Conservation (phyloP, 2,888 invertebrate species). For the Shargacucullia verbasci region DNA sequence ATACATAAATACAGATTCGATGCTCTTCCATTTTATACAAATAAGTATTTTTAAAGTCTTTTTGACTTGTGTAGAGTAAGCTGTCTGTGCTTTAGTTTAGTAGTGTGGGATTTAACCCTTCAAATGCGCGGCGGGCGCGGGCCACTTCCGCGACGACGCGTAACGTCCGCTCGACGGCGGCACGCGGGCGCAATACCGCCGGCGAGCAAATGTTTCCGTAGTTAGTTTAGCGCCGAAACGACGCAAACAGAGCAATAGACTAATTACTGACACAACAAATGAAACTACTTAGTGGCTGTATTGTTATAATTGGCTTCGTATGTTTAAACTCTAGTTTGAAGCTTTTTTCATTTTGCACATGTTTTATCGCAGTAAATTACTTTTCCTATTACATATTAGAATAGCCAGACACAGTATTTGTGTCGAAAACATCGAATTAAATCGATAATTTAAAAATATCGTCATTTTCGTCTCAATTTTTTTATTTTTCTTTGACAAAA, state of each 20-base stretch:
- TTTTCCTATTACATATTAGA: too few relatives aligned
- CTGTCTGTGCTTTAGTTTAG: slow-evolving; percentile 1
- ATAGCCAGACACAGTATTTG: too few relatives aligned
- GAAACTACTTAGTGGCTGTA: slow-evolving; percentile 16
- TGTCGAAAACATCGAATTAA: too few relatives aligned
- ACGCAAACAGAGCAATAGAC: slow-evolving; percentile 29
- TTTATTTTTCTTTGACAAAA: slow-evolving; percentile 28
- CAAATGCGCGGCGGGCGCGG: slow-evolving; percentile 1
- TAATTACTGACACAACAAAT: slow-evolving; percentile 41
- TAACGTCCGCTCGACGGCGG: slow-evolving; percentile 23
- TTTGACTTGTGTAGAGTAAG: neutral
- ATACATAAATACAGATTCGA: too few relatives aligned
- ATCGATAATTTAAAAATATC: too few relatives aligned
- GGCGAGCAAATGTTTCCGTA: slow-evolving; percentile 55
- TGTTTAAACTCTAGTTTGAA: slow-evolving; percentile 1
- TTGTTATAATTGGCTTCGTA: slow-evolving; percentile 12
- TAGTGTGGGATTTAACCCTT: neutral
- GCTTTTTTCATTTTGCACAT: neutral
- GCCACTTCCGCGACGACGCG: slow-evolving; percentile 5
- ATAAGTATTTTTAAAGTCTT: too few relatives aligned
- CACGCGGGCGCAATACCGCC: slow-evolving; percentile 38
- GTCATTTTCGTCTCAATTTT: neutral
- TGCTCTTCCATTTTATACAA: too few relatives aligned
- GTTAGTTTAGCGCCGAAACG: slow-evolving; percentile 48
- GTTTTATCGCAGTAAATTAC: neutral